These are phyloP conservation scores for Cabera pusaria DNA, from an alignment of 2,888 invertebrate species.

Conservation along the genomic window DNA sequence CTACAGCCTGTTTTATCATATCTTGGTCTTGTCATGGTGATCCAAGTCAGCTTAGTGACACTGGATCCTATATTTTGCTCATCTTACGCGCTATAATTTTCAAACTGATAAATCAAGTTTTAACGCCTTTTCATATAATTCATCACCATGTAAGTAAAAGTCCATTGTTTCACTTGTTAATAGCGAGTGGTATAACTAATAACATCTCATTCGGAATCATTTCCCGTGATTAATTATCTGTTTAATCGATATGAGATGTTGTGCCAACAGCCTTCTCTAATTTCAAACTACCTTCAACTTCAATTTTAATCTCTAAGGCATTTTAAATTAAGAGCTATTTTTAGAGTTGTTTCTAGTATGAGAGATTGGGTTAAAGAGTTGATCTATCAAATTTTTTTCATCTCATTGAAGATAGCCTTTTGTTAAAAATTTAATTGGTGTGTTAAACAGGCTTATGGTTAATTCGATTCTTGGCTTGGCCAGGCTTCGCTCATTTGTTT, in stretches of 20 bases:
- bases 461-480: constrained; percentile 76
- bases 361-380: constrained; percentile 79
- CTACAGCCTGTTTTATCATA: too few relatives aligned
- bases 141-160: constrained; percentile 57
- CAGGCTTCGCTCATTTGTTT: constrained; percentile 71
- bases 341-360: too few relatives aligned
- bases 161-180: constrained; percentile 81
- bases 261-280: constrained; percentile 79
- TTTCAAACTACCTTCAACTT: constrained; percentile 43
- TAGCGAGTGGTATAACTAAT: constrained; percentile 82
- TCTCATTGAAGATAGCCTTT: constrained; percentile 79
- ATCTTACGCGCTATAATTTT: too few relatives aligned
- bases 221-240: constrained; percentile 83
- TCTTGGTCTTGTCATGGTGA: too few relatives aligned
- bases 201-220: constrained; percentile 83
- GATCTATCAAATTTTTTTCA: constrained; percentile 80
- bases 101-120: too few relatives aligned
- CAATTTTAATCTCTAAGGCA: constrained; percentile 35
- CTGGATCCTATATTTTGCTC: too few relatives aligned
- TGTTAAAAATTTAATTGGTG: constrained; percentile 81
- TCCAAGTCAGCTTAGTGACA: too few relatives aligned
- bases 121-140: neutral
- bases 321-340: constrained; percentile 27
- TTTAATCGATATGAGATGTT: constrained; percentile 84
- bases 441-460: constrained; percentile 74